Evolutionary conservation across 2,888 invertebrate genomes (phyloP).

Genomic region (Willowsia nigromaculata): DNA sequence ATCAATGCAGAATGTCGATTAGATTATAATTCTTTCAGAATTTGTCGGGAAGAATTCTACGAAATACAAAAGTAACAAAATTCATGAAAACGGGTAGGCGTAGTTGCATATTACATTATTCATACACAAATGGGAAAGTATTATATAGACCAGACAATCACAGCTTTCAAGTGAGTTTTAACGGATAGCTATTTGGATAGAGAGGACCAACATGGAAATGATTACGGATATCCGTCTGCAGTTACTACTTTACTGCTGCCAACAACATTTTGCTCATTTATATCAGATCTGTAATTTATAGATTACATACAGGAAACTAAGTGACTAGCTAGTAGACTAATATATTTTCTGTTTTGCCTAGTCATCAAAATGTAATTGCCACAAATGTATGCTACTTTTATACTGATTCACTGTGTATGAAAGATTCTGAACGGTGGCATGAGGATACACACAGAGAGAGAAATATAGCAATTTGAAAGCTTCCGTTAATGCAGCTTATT

Average conservation of each 20-base stretch:
- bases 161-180: slow-evolving; percentile 9
- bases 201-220: neutral
- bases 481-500: too few relatives aligned
- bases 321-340: too few relatives aligned
- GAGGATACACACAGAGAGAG: neutral
- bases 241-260: neutral
- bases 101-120: too few relatives aligned
- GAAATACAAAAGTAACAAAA: too few relatives aligned
- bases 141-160: neutral
- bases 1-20: too few relatives aligned
- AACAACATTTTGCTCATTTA: neutral
- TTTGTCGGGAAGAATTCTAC: too few relatives aligned
- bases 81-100: too few relatives aligned
- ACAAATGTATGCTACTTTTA: neutral
- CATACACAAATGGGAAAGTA: neutral
- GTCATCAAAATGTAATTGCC: neutral
- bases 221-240: slow-evolving; percentile 28
- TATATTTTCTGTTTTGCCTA: too few relatives aligned
- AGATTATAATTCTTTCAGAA: too few relatives aligned
- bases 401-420: neutral
- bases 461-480: neutral
- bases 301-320: neutral
- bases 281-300: neutral
- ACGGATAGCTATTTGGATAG: neutral
- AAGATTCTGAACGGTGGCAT: neutral